Percentiles rank a stretch among this genome's conserved stretches.
These are phyloP conservation scores for Petrophora chlorosata DNA, from an alignment of 2,888 invertebrate species.

Conservation along the genomic window DNA sequence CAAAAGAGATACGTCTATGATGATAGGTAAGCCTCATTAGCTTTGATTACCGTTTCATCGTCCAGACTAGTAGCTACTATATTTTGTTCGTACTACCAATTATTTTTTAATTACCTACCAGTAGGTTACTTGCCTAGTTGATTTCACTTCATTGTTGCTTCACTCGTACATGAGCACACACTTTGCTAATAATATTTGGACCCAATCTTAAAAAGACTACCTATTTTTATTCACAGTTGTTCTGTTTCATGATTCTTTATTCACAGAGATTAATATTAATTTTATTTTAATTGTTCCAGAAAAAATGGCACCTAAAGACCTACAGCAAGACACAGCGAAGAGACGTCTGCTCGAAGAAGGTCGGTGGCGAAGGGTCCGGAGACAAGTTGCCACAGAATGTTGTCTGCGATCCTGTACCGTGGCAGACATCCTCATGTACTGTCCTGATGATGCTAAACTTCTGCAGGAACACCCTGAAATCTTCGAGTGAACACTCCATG, in stretches of 20 bases:
- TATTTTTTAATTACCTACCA: no score
- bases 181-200: no score
- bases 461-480: conserved; percentile 62
- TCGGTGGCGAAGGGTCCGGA: conserved; percentile 57
- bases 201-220: no score
- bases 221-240: no score
- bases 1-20: conserved; percentile 67
- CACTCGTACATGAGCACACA: no score
- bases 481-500: conserved; percentile 45
- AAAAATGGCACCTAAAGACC: conserved; percentile 59
- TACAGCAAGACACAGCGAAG: conserved; percentile 50
- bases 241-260: no score
- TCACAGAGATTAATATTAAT: no score
- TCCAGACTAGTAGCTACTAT: background rate
- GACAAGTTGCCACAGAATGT: conserved; percentile 69
- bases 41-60: background rate
- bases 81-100: background rate
- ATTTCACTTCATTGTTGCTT: no score
- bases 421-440: conserved; percentile 65
- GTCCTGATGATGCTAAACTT: conserved; percentile 62
- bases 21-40: conserved; percentile 56
- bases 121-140: no score
- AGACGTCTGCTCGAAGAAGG: conserved; percentile 46
- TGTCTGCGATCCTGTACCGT: conserved; percentile 66
- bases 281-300: conserved; percentile 51